Evolutionary conservation across 2,797 vertebrate genomes (phyloP).

Genomic region (Protonibea diacanthus): DNA sequence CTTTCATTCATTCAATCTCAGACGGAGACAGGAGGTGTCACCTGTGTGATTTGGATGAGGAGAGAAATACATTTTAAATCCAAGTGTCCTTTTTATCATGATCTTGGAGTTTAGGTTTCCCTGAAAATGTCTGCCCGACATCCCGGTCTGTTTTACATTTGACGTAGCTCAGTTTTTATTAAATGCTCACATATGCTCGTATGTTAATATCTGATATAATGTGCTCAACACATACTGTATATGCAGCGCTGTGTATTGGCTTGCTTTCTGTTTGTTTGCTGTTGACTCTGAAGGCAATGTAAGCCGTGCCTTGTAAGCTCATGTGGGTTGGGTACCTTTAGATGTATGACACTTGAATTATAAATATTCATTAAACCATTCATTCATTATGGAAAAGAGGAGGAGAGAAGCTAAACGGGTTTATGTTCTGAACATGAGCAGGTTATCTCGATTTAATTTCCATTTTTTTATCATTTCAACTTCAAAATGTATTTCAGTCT

Average conservation of each 20-base stretch:
- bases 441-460: background rate
- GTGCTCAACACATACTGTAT: no score
- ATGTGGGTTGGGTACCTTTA: background rate
- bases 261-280: background rate
- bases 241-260: no score
- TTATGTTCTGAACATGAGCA: slow-evolving; percentile 9
- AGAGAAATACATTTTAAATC: slow-evolving; percentile 15
- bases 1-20: background rate
- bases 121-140: background rate
- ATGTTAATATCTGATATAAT: background rate
- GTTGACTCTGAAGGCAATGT: background rate
- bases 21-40: background rate
- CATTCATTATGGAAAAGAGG: slow-evolving; percentile 15
- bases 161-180: background rate
- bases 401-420: slow-evolving; percentile 26
- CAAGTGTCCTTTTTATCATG: background rate
- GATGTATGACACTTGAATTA: slow-evolving; percentile 18
- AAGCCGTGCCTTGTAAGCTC: background rate
- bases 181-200: background rate
- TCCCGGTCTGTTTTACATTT: background rate
- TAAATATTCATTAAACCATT: slow-evolving; percentile 14
- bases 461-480: background rate
- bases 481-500: no score
- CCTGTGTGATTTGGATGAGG: slow-evolving; percentile 8
- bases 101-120: background rate